These are phyloP conservation scores for Epistrophe grossulariae DNA, from an alignment of 2,888 invertebrate species.

Conservation along the genomic window DNA sequence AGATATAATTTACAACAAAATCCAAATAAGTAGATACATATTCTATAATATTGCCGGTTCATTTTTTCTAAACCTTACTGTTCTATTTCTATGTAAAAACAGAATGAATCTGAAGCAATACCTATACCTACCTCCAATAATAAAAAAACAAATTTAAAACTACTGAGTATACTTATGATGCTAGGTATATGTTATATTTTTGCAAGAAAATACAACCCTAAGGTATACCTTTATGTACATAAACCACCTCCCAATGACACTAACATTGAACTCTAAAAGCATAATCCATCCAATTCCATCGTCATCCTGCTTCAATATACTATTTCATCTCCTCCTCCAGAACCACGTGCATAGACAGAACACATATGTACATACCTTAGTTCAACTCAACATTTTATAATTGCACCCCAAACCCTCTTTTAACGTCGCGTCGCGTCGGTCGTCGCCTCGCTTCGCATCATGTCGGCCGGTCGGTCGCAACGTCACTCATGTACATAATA, in stretches of 20 bases:
- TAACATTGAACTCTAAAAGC: conserved; percentile 75
- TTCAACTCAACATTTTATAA: conserved; percentile 57
- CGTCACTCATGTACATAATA: neutral
- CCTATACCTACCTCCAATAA: too few species aligned
- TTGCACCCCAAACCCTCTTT: conserved; percentile 44
- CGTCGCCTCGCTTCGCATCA: too few species aligned
- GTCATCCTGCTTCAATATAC: neutral
- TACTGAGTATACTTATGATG: neutral
- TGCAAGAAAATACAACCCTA: neutral
- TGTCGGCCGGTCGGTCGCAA: neutral
- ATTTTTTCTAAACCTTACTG: conserved; percentile 16
- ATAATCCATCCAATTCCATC: conserved; percentile 47
- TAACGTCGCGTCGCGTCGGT: too few species aligned
- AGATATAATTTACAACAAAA: too few species aligned
- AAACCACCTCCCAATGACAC: conserved; percentile 54
- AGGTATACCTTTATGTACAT: neutral
- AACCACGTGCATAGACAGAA: conserved; percentile 45
- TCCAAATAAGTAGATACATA: too few species aligned
- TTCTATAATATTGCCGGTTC: too few species aligned
- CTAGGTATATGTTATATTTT: neutral
- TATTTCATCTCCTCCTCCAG: neutral
- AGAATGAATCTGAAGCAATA: neutral
- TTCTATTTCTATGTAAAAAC: neutral
- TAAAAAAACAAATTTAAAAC: neutral
- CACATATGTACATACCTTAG: conserved; percentile 13